phyloP scores from a whole-genome alignment of 2,797 vertebrate genomes.

The Uromys caudimaculatus region DNA sequence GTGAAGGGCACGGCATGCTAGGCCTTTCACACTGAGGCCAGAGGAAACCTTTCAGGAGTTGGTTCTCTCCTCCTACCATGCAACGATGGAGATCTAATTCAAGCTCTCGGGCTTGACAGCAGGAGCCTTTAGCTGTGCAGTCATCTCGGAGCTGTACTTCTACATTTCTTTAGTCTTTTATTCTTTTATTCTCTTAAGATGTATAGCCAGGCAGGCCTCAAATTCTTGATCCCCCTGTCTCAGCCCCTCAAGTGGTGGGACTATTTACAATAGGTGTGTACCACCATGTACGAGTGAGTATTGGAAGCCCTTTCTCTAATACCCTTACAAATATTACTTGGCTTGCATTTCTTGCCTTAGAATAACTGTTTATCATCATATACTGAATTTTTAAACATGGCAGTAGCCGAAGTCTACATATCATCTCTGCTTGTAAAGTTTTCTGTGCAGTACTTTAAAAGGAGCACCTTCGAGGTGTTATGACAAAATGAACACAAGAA shows the following conservation, averaged over 20 bases:
- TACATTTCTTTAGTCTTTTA: not conserved
- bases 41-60: not conserved
- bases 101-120: not conserved
- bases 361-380: not conserved
- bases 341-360: not conserved
- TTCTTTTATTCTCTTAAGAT: not conserved
- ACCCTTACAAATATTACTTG: not conserved
- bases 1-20: not conserved
- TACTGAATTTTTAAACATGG: not conserved
- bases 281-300: not conserved
- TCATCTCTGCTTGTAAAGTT: not conserved
- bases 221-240: not conserved
- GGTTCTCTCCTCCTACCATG: not conserved
- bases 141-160: not conserved
- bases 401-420: not conserved
- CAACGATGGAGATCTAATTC: not conserved
- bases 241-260: not conserved
- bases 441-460: not conserved
- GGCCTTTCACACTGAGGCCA: not conserved
- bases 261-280: not conserved
- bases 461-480: accelerated
- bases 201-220: not conserved
- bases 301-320: not conserved
- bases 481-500: not conserved
- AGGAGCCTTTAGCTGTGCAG: not conserved